Percentiles rank a stretch among this genome's conserved stretches.
These are phyloP conservation scores for Notospermus geniculatus DNA, from an alignment of 1,140 invertebrate genomes.

Conservation along the genomic window DNA sequence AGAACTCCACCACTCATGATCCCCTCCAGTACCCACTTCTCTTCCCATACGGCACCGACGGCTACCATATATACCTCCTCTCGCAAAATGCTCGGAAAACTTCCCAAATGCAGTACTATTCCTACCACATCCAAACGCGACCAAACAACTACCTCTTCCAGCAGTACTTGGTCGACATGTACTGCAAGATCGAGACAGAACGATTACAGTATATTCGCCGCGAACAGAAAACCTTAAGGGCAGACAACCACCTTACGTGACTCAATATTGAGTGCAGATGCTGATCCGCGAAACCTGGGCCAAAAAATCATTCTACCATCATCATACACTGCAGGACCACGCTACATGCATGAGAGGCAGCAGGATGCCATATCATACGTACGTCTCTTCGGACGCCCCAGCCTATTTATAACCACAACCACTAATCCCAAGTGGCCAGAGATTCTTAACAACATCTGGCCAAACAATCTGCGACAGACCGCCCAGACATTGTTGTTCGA, in stretches of 20 bases:
- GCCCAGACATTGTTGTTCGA: slow-evolving; percentile 56
- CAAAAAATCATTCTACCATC: slow-evolving; percentile 53
- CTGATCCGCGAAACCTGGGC: slow-evolving; percentile 32
- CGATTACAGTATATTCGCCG: slow-evolving; percentile 35
- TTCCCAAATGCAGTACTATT: slow-evolving; percentile 17
- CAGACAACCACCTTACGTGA: slow-evolving; percentile 32
- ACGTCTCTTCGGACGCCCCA: slow-evolving; percentile 53
- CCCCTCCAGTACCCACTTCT: background rate
- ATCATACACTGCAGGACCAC: slow-evolving; percentile 47
- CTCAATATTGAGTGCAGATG: slow-evolving; percentile 20
- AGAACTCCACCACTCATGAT: background rate
- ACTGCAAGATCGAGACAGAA: slow-evolving; percentile 47
- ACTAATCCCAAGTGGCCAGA: too few species aligned
- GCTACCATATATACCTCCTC: background rate
- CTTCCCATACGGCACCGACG: background rate
- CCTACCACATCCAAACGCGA: slow-evolving; percentile 18
- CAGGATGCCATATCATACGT: slow-evolving; percentile 60
- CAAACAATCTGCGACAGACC: slow-evolving; percentile 37
- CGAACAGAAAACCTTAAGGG: slow-evolving; percentile 32
- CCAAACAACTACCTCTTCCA: slow-evolving; percentile 44
- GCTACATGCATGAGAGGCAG: slow-evolving; percentile 55
- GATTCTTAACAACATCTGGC: slow-evolving; percentile 43
- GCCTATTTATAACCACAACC: slow-evolving; percentile 59
- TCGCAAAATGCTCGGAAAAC: slow-evolving; percentile 3
- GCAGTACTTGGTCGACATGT: slow-evolving; percentile 56